A percentile compares a stretch with the other conserved stretches of the same genome.
Evolutionary conservation across 2,888 invertebrate species (phyloP).

Genomic region (Acleris literana): DNA sequence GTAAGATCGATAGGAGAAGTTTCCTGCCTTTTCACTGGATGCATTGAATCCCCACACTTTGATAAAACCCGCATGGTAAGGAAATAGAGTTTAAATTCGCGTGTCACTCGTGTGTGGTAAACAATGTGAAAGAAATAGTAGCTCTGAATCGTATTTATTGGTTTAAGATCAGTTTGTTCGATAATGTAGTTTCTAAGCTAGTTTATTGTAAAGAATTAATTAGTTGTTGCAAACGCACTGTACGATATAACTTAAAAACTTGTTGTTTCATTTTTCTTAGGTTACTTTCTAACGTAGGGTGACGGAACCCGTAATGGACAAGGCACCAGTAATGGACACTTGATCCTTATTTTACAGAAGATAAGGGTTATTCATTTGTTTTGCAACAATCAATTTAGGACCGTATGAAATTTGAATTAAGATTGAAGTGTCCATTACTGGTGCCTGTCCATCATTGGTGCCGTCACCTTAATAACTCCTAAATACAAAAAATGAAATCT

Average conservation of each 20-base stretch:
- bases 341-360: too few relatives aligned
- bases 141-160: slow-evolving; percentile 21
- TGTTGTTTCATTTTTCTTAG: too few relatives aligned
- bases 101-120: background rate
- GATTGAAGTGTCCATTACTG: too few relatives aligned
- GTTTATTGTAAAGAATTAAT: background rate
- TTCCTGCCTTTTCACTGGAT: slow-evolving; percentile 46
- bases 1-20: slow-evolving; percentile 34
- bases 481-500: too few relatives aligned
- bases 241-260: background rate
- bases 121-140: slow-evolving; percentile 12
- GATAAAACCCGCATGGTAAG: background rate
- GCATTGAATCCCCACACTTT: background rate
- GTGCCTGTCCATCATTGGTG: too few relatives aligned
- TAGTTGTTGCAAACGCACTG: background rate
- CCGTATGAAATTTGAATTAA: too few relatives aligned
- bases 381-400: too few relatives aligned
- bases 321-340: too few relatives aligned
- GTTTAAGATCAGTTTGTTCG: slow-evolving; percentile 16
- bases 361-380: too few relatives aligned
- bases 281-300: too few relatives aligned
- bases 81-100: slow-evolving; percentile 2
- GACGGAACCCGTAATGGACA: too few relatives aligned
- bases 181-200: slow-evolving; percentile 7
- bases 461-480: too few relatives aligned